Percentiles rank a stretch among this genome's conserved stretches.
Conservation (phyloP, 2,113 vertebrate species). For the Anguilla japonica region DNA sequence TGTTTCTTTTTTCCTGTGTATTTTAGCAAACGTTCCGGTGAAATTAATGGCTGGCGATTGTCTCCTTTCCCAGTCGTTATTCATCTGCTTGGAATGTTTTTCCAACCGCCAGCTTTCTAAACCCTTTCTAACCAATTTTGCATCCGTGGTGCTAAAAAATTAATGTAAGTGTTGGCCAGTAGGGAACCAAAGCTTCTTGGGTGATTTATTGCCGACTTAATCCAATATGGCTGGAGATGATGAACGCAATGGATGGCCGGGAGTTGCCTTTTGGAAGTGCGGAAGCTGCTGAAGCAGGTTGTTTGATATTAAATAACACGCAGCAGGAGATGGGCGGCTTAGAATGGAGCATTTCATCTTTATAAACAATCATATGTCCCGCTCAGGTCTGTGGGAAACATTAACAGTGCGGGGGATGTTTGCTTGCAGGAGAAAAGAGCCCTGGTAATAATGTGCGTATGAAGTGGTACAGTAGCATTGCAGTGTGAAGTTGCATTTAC, state of each 20-base stretch:
- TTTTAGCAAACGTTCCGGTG: constrained; percentile 38
- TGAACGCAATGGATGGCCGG: constrained; percentile 64
- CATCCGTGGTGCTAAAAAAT: constrained; percentile 62
- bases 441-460: background rate
- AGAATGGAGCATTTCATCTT: constrained; percentile 35
- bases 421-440: constrained; percentile 31
- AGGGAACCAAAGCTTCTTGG: constrained; percentile 63
- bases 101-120: constrained; percentile 38
- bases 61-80: constrained; percentile 58
- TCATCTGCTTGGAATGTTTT: constrained; percentile 51
- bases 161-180: constrained; percentile 60
- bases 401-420: background rate
- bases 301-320: constrained; percentile 55
- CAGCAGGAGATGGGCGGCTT: constrained; percentile 38
- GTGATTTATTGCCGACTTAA: constrained; percentile 74
- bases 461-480: background rate
- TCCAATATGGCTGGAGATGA: constrained; percentile 70
- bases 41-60: constrained; percentile 53
- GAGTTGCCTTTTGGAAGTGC: constrained; percentile 52
- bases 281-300: constrained; percentile 47
- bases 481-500: background rate
- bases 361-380: constrained; percentile 32
- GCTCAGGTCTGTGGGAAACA: constrained; percentile 19
- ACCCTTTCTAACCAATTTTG: constrained; percentile 51
- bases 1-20: constrained; percentile 31